A percentile compares a stretch with the other conserved stretches of the same genome.
Evolutionary conservation across 1,140 invertebrate species (phyloP).

Genomic region (Drosophila nikananu): DNA sequence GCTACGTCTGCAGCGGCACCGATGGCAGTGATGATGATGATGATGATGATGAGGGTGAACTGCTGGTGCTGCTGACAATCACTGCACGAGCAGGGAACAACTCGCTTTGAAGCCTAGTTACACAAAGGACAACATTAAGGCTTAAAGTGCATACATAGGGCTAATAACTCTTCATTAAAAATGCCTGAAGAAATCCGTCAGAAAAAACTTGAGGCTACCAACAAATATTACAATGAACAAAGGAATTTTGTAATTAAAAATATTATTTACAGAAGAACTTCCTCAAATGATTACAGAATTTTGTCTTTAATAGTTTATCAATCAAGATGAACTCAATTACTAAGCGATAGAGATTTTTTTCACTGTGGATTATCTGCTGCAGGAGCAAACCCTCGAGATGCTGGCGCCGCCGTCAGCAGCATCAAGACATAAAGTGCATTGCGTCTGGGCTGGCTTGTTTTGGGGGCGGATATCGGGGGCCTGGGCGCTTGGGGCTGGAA

Average conservation of each 20-base stretch:
- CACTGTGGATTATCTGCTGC: slow-evolving; percentile 18
- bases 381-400: slow-evolving; percentile 40
- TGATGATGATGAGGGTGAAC: slow-evolving; percentile 53
- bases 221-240: neutral
- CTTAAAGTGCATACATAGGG: no score
- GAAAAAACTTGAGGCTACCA: neutral
- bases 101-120: slow-evolving; percentile 10
- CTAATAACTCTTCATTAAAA: neutral
- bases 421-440: slow-evolving; percentile 77
- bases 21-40: slow-evolving; percentile 52
- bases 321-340: neutral
- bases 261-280: neutral
- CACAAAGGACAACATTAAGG: neutral
- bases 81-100: slow-evolving; percentile 30
- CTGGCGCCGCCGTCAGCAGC: slow-evolving; percentile 59
- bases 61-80: slow-evolving; percentile 71
- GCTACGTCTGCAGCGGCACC: slow-evolving; percentile 14
- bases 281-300: neutral
- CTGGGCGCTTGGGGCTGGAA: slow-evolving; percentile 4
- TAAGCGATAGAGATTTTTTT: neutral
- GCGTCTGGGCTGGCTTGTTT: slow-evolving; percentile 62
- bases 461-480: slow-evolving; percentile 41
- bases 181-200: neutral
- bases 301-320: neutral
- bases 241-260: neutral